phyloP scores from a whole-genome alignment of 2,888 invertebrate genomes.

The Linyphia triangularis region DNA sequence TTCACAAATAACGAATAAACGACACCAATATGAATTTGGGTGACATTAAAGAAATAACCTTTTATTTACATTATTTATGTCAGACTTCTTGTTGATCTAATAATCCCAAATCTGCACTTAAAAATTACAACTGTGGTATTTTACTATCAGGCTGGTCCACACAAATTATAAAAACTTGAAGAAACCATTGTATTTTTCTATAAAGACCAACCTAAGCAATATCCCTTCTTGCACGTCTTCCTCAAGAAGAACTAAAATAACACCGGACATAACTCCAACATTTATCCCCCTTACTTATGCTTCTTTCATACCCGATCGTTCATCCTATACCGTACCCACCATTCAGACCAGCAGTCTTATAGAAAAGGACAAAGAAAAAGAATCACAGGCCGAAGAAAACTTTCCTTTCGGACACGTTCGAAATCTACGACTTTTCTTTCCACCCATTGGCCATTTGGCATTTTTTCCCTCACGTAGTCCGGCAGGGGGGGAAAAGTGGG shows the following conservation, averaged over 20 bases:
- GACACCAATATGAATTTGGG: too few relatives aligned
- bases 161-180: too few relatives aligned
- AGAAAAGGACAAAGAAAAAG: conserved; percentile 19
- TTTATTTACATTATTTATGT: too few relatives aligned
- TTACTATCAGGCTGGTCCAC: too few relatives aligned
- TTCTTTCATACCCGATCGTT: neutral
- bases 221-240: neutral
- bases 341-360: neutral
- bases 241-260: neutral
- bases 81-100: too few relatives aligned
- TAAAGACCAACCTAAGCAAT: neutral
- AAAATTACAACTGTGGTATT: too few relatives aligned
- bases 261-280: neutral
- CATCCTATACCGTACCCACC: neutral
- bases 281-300: neutral
- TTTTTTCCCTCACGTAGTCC: conserved; percentile 39
- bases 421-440: conserved; percentile 63
- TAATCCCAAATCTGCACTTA: too few relatives aligned
- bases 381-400: neutral
- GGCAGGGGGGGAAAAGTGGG: neutral
- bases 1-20: too few relatives aligned
- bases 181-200: too few relatives aligned
- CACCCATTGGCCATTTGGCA: conserved; percentile 44
- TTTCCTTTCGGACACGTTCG: conserved; percentile 63
- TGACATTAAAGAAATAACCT: too few relatives aligned